Conservation (phyloP, 2,113 vertebrate species). For the Rhinolophus sinicus region DNA sequence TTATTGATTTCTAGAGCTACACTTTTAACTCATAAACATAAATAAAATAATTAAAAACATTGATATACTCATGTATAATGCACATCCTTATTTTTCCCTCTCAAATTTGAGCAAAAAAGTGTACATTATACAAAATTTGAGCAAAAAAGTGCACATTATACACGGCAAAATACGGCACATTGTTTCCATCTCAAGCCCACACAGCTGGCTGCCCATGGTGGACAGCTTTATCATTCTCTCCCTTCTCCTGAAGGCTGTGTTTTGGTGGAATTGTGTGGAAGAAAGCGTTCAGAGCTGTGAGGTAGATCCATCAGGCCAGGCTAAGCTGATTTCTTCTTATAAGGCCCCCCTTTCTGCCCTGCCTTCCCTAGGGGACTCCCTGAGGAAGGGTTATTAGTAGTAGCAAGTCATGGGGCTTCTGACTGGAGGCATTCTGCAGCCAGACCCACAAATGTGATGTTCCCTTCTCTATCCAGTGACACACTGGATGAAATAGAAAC, state of each 20-base stretch:
- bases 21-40: no score
- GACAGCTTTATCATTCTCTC: rapidly evolving
- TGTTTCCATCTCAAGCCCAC: not conserved
- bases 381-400: not conserved
- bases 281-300: not conserved
- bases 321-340: not conserved
- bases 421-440: no score
- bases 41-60: no score
- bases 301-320: not conserved
- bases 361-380: not conserved
- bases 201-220: rapidly evolving
- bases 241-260: not conserved
- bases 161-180: no score
- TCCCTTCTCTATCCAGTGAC: not conserved
- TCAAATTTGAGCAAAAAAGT: no score
- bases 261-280: no score
- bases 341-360: not conserved
- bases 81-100: no score
- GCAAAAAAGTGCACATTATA: no score
- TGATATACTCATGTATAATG: no score
- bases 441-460: not conserved
- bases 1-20: no score
- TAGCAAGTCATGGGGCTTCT: not conserved
- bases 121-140: no score
- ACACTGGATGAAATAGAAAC: not conserved